Evolutionary conservation across 2,888 invertebrate genomes (phyloP).

Genomic region (Drosophila gaucha): DNA sequence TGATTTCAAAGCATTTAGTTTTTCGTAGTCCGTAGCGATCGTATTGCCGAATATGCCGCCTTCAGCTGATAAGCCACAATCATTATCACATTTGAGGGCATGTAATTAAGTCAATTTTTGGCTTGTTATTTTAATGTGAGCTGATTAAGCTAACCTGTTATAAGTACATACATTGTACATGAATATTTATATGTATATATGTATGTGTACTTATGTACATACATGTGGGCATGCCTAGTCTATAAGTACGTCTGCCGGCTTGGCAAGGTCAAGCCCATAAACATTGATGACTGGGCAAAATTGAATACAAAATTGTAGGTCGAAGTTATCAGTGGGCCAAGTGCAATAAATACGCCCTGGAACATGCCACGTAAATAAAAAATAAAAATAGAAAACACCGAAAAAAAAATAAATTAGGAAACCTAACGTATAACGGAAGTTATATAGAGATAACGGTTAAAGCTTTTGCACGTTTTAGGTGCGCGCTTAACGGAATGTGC

Average conservation of each 20-base stretch:
- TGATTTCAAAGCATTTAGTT: no score
- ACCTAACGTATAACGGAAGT: conserved; percentile 57
- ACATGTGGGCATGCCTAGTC: conserved; percentile 1
- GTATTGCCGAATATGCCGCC: not conserved
- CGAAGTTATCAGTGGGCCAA: conserved; percentile 59
- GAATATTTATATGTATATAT: not conserved
- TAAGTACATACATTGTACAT: not conserved
- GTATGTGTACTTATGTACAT: not conserved
- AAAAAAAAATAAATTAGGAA: not conserved
- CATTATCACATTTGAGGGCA: conserved; percentile 10
- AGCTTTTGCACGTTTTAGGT: conserved; percentile 49
- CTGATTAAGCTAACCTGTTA: conserved; percentile 41
- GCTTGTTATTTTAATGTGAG: conserved; percentile 35
- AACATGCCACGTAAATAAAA: conserved; percentile 19
- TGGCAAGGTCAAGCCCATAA: conserved; percentile 75
- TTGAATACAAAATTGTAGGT: conserved; percentile 46
- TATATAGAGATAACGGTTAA: conserved; percentile 56
- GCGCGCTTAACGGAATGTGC: conserved; percentile 9
- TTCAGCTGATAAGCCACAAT: conserved; percentile 35
- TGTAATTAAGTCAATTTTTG: conserved; percentile 33
- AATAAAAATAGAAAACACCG: conserved; percentile 3
- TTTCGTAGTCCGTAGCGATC: not conserved
- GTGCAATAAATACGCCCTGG: conserved; percentile 39
- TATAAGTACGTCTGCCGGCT: conserved; percentile 42
- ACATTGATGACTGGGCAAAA: conserved; percentile 77